phyloP scores from a whole-genome alignment of 2,797 vertebrate species.

The Lepus oiostolus region DNA sequence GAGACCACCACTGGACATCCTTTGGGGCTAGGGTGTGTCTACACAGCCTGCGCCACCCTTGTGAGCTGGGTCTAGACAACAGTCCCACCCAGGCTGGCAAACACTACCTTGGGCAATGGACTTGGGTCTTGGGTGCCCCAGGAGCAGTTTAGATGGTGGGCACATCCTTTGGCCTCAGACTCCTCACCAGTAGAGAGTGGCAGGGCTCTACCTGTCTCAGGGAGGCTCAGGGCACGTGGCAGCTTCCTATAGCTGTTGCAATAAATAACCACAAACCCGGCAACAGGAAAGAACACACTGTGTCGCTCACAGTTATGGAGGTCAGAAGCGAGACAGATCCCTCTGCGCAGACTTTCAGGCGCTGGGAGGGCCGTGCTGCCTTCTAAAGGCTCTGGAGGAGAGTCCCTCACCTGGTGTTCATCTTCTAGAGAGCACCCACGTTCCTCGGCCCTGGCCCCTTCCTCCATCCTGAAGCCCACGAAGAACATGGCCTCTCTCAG shows the following conservation, averaged over 20 bases:
- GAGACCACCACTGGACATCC: too few relatives aligned
- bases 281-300: neutral
- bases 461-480: neutral
- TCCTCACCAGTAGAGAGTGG: neutral
- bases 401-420: neutral
- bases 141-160: too few relatives aligned
- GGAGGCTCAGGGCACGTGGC: neutral
- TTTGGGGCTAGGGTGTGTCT: neutral
- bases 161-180: too few relatives aligned
- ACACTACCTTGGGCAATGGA: neutral
- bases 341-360: too few relatives aligned
- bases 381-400: neutral
- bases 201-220: neutral
- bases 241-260: neutral
- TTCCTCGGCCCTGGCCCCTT: neutral
- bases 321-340: neutral
- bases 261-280: neutral
- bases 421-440: neutral
- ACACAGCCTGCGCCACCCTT: neutral
- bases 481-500: too few relatives aligned
- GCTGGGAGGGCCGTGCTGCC: too few relatives aligned
- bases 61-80: neutral
- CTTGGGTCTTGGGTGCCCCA: neutral
- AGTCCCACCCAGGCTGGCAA: neutral
- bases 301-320: neutral